Evolutionary conservation across 2,113 vertebrate species (phyloP), one percentile per base, ranked within the genome.

Genomic region (Hypomesus transpacificus): DNA sequence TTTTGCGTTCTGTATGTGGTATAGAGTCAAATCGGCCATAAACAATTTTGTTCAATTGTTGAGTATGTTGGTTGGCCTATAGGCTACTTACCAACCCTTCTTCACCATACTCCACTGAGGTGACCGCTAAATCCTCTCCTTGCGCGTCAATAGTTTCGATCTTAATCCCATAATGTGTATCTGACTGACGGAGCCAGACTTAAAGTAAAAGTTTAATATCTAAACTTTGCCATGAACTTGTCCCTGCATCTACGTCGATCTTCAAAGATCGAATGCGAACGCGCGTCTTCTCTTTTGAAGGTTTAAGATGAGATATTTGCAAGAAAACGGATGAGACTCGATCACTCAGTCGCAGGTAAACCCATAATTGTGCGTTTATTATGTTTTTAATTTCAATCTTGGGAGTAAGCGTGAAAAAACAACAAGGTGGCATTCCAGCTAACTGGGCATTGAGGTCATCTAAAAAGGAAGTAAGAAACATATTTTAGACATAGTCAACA

Each of bases 371-470:
- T 64, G 95, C 95, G 76, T 93, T 94, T 76, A 95, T 86, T 78
- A 96, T 93, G 90, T 94, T 95, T 85, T 94, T 93, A 51, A 93
- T 90, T 75, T 94, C 91, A 85, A 95, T 94, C 86, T 94, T 95
- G 79, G 94, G 93, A 76, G 92, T 95, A 91, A 96, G 93, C 51
- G 94, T 93, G 90, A 96, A 96, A 83, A 93, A 93, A 85, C 95
- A 96, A 87, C 95, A 96, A 80, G 92, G 94, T 75, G 92, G 94
- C 81, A 93, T 92, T 69, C 91, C 91, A 85, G 93, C 91, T 79
- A 85, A 84, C 86, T 92, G 93, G 76, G 87, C 82, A 68, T 87
- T 87, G 77, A 92, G 86, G 87, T 94, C 93, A 81, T 91, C 95
- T 95, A 86, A 87, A 91, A 90, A 87, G 90, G 88, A 74, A 84